Percentiles rank a stretch among this genome's conserved stretches.
Evolutionary conservation across 2,113 vertebrate species (phyloP).

Genomic region (Scartelaos histophorus): DNA sequence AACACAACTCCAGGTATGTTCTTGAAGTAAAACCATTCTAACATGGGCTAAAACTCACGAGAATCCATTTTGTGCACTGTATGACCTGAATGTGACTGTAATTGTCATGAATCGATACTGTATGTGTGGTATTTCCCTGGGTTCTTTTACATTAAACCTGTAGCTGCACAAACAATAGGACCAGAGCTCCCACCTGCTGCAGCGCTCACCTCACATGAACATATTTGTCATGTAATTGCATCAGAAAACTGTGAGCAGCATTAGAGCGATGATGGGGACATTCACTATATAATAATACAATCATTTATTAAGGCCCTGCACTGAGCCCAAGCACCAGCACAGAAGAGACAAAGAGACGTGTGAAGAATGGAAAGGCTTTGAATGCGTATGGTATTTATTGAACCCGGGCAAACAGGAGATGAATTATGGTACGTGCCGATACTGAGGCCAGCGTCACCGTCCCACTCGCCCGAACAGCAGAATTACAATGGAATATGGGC

Average conservation of each 20-base stretch:
- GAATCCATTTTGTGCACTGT: too few relatives aligned
- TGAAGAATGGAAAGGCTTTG: constrained; percentile 57
- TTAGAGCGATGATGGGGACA: constrained; percentile 64
- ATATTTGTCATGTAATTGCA: constrained; percentile 58
- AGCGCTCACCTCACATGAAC: constrained; percentile 41
- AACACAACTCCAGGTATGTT: too few relatives aligned
- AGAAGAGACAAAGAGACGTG: constrained; percentile 74
- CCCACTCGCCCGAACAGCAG: not conserved
- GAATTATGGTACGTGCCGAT: constrained; percentile 57
- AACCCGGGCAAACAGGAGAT: constrained; percentile 80
- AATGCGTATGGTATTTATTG: constrained; percentile 69
- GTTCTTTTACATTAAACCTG: not conserved
- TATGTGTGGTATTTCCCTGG: constrained; percentile 16
- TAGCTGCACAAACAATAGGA: constrained; percentile 17
- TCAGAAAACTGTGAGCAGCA: too few relatives aligned
- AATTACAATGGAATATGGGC: not conserved
- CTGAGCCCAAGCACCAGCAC: constrained; percentile 56
- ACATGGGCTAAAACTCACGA: too few relatives aligned
- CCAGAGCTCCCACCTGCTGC: constrained; percentile 13
- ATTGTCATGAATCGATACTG: constrained; percentile 19
- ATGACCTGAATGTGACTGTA: constrained; percentile 1
- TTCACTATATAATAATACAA: constrained; percentile 91
- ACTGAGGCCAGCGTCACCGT: constrained; percentile 7
- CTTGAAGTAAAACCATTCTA: too few relatives aligned
- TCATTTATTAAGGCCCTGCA: constrained; percentile 82